phyloP scores from a whole-genome alignment of 2,888 invertebrate genomes.

The Pocota personata region DNA sequence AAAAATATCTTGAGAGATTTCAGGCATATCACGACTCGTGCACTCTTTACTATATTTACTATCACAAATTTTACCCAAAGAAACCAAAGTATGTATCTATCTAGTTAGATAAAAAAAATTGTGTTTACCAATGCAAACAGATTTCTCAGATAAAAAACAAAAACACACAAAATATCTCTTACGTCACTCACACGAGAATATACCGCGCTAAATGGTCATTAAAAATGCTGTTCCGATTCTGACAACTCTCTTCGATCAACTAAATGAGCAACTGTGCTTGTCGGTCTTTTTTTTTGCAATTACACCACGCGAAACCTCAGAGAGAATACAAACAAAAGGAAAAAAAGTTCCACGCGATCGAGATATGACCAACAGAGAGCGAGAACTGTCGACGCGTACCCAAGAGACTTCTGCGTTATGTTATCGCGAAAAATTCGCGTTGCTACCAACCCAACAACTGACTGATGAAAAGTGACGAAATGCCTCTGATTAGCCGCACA shows the following conservation, averaged over 20 bases:
- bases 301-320: constrained; percentile 17
- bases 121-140: constrained; percentile 23
- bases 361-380: constrained; percentile 46
- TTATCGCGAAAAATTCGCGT: not conserved
- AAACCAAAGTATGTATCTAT: not conserved
- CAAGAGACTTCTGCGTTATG: constrained; percentile 12
- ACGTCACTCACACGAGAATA: constrained; percentile 20
- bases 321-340: not conserved
- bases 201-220: constrained; percentile 1
- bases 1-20: constrained; percentile 83
- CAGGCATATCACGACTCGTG: constrained; percentile 83
- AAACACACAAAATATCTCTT: not conserved
- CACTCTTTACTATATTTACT: not conserved
- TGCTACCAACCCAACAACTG: not conserved
- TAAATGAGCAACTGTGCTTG: constrained; percentile 49
- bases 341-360: constrained; percentile 8
- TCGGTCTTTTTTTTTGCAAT: constrained; percentile 23
- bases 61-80: not conserved
- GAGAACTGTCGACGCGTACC: not conserved
- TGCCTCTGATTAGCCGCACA: constrained; percentile 7
- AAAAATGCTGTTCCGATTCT: constrained; percentile 58
- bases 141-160: constrained; percentile 5
- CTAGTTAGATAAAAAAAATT: constrained; percentile 13
- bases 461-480: constrained; percentile 20
- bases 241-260: constrained; percentile 67